phyloP scores from a whole-genome alignment of 2,113 vertebrate genomes.

The Alaudala cheleensis region DNA sequence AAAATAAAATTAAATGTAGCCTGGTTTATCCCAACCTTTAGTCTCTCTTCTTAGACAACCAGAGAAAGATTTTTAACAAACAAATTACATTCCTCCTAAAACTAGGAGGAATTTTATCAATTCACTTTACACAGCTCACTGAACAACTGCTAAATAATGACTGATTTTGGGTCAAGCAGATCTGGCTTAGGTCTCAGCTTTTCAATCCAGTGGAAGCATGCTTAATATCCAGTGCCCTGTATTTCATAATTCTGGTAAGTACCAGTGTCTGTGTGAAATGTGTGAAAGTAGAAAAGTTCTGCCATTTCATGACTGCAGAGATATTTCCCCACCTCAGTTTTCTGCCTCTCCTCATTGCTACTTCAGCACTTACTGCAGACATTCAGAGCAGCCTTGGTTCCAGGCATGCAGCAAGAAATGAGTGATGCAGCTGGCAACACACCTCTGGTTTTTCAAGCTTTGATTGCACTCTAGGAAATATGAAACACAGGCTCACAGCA shows the following conservation, averaged over 20 bases:
- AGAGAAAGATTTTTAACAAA: not conserved
- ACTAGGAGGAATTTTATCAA: not conserved
- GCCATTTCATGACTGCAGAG: not conserved
- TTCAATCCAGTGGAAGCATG: not conserved
- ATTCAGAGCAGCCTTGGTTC: not conserved
- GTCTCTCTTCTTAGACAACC: not conserved
- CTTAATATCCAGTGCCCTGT: not conserved
- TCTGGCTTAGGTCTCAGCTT: not conserved
- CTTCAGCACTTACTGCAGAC: not conserved
- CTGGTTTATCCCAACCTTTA: not conserved
- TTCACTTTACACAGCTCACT: not conserved
- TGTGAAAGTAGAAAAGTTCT: not conserved
- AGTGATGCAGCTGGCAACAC: not conserved
- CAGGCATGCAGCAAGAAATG: not conserved
- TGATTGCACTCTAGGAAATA: not conserved
- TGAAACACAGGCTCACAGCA: not conserved
- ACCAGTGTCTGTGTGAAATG: not conserved
- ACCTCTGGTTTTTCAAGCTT: not conserved
- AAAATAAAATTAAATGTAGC: not conserved
- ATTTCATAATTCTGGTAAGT: not conserved
- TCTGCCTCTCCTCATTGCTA: not conserved
- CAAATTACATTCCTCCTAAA: not conserved
- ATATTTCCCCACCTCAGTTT: not conserved
- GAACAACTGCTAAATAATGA: not conserved
- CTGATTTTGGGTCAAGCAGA: not conserved